Conservation (phyloP, 2,797 vertebrate genomes). For the Sebastolobus alascanus region DNA sequence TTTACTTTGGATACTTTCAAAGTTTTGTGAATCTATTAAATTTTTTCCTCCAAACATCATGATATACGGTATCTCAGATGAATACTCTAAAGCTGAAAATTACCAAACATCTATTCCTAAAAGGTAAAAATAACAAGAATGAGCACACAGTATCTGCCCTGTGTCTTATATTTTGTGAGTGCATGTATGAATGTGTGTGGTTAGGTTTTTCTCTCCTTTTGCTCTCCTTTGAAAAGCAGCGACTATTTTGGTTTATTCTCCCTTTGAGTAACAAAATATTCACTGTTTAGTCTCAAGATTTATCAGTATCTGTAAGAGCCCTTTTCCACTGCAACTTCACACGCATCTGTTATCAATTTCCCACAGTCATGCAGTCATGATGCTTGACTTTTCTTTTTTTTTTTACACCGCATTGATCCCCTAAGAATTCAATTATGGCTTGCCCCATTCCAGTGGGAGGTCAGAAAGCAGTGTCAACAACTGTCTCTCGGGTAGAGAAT, state of each 20-base stretch:
- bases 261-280: slow-evolving; percentile 9
- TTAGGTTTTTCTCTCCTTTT: not conserved
- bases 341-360: slow-evolving; percentile 36
- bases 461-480: slow-evolving; percentile 41
- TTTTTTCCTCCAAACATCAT: not conserved
- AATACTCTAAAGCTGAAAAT: not conserved
- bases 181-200: not conserved
- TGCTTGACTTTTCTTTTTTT: slow-evolving; percentile 18
- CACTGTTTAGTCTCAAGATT: not conserved
- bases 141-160: not conserved
- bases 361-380: slow-evolving; percentile 23
- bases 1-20: not conserved
- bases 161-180: not conserved
- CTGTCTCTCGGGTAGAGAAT: slow-evolving; percentile 29
- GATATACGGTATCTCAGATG: not conserved
- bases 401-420: slow-evolving; percentile 35
- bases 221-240: not conserved
- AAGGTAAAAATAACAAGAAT: not conserved
- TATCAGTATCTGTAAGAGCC: slow-evolving; percentile 13
- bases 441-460: slow-evolving; percentile 24
- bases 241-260: slow-evolving; percentile 7
- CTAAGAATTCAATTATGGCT: slow-evolving; percentile 45
- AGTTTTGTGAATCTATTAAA: not conserved
- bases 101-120: not conserved
- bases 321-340: slow-evolving; percentile 13